phyloP scores from a whole-genome alignment of 1,140 invertebrate genomes.

The Varroa destructor region DNA sequence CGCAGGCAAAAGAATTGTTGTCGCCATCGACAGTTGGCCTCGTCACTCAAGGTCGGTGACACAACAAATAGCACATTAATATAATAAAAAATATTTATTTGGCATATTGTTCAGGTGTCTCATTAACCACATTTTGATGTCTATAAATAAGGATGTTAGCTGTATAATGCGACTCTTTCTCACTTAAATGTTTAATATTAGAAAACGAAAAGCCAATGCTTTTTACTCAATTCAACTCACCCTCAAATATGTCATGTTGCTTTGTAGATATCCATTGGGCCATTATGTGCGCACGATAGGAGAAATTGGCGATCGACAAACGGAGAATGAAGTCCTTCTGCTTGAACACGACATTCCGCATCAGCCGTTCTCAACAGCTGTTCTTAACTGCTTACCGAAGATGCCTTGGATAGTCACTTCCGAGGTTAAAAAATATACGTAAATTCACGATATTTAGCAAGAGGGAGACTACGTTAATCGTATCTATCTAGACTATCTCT shows the following conservation, averaged over 20 bases:
- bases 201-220: slow-evolving; percentile 9
- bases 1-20: slow-evolving; percentile 70
- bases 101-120: slow-evolving; percentile 33
- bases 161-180: background rate
- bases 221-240: slow-evolving; percentile 1
- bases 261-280: slow-evolving; percentile 42
- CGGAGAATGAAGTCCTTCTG: slow-evolving; percentile 83
- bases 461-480: slow-evolving; percentile 23
- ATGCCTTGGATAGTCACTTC: slow-evolving; percentile 76
- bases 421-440: slow-evolving; percentile 45
- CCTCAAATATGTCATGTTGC: slow-evolving; percentile 28
- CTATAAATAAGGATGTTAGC: no score
- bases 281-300: slow-evolving; percentile 78
- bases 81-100: no score
- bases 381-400: slow-evolving; percentile 76
- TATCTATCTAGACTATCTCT: background rate
- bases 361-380: slow-evolving; percentile 80
- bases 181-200: slow-evolving; percentile 2
- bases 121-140: background rate
- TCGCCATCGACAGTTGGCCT: slow-evolving; percentile 84
- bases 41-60: slow-evolving; percentile 56
- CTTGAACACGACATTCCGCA: slow-evolving; percentile 95
- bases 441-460: slow-evolving; percentile 18
- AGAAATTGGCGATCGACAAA: slow-evolving; percentile 65
- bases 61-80: background rate